phyloP scores from a whole-genome alignment of 2,113 vertebrate genomes.

The Burhinus bistriatus region DNA sequence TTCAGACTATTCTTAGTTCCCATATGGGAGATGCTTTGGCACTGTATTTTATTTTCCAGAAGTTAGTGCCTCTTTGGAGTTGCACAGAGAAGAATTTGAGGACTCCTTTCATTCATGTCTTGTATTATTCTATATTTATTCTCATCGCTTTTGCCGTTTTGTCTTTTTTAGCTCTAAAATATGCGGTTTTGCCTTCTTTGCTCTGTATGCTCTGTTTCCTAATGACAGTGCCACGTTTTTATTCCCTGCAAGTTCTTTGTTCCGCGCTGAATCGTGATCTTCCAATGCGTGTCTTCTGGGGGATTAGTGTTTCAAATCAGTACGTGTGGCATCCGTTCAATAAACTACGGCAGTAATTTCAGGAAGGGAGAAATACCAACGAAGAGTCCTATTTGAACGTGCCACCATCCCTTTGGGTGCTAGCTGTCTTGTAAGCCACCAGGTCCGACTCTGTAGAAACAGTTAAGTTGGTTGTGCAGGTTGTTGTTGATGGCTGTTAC shows the following conservation, averaged over 20 bases:
- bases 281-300: not conserved
- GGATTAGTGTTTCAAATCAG: not conserved
- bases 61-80: not conserved
- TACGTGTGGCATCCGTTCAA: not conserved
- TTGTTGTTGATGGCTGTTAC: not conserved
- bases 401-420: not conserved
- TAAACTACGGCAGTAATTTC: not conserved
- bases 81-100: not conserved
- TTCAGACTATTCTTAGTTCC: not conserved
- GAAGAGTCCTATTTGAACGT: rapidly evolving
- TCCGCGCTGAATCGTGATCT: not conserved
- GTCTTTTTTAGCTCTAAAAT: not conserved
- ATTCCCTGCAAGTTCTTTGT: not conserved
- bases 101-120: not conserved
- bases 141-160: not conserved
- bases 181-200: not conserved
- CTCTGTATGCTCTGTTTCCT: not conserved
- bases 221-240: not conserved
- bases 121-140: not conserved
- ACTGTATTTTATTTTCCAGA: not conserved
- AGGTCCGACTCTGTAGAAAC: rapidly evolving
- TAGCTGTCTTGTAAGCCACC: not conserved
- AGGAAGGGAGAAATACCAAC: not conserved
- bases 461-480: not conserved
- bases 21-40: not conserved